Base-by-base conservation (phyloP, 2,888 invertebrate genomes). In the Micoletzkya japonica region DNA sequence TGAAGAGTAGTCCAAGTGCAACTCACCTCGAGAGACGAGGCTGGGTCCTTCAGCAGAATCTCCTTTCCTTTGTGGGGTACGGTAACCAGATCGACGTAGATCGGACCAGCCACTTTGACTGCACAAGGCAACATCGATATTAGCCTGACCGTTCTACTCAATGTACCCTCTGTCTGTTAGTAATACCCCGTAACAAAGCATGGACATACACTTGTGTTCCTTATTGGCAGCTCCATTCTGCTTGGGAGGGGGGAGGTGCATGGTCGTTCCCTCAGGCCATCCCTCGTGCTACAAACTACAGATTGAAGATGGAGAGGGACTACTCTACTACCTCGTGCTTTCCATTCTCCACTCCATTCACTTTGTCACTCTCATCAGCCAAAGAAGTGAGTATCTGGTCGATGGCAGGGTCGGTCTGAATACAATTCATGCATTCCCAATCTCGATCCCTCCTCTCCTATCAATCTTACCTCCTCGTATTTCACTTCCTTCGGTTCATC, bases 401-500 rank as follows among this genome's bases (percentile, higher is more conserved):
- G 30, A 67, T 37, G 37, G 39, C 56, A 4, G 67, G 67, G 20
- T 67, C 67, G 20, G 56, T 32, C 67, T 67, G 30, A 2, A 67
- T 28, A n/a, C 3, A 4, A 66, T 34, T 2, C n/a, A 28, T 39
- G 17, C 4, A 37, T 26, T 0, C 32, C 17, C 37, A 30, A 59
- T 32, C 28, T 66, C 34, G 7, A 39, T 10, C 24, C 26, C n/a
- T 20, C 14, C 34, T n/a, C 6, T 32, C 28, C 52, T 24, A 1
- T 14, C 44, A 30, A 61, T 30, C 60, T 39, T 44, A 67, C 67
- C 67, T 67, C 57, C 44, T 67, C 67, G 30, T 67, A 67, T 32
- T 67, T 67, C 28, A 67, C 39, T 44, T 56, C 67, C 57, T 57
- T 54, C 20, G 54, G 67, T 57, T 67, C 56, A 36, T 67, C 67